phyloP scores from a whole-genome alignment of 2,113 vertebrate species.

The Pionites leucogaster region DNA sequence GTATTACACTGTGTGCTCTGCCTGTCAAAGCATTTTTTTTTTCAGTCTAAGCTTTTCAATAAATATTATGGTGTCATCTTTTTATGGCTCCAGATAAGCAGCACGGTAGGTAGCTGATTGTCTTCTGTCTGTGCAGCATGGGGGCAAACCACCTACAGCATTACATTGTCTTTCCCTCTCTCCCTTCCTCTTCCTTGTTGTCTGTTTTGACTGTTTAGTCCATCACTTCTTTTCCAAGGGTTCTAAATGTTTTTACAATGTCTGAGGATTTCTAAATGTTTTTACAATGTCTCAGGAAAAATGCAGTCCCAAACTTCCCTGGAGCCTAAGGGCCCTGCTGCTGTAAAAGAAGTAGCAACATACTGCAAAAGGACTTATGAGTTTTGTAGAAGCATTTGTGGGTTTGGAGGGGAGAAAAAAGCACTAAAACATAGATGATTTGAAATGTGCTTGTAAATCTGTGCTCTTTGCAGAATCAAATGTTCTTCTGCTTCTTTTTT shows the following conservation, averaged over 20 bases:
- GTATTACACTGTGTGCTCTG: fast-evolving
- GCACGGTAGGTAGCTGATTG: not conserved
- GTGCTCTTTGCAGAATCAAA: not conserved
- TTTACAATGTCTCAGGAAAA: not conserved
- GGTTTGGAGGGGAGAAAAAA: not conserved
- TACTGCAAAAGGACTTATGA: not conserved
- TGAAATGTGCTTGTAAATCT: not conserved
- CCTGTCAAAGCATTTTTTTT: not conserved
- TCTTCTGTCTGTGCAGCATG: not conserved
- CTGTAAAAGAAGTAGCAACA: slow-evolving; percentile 4
- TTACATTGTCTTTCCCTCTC: not conserved
- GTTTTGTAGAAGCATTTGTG: slow-evolving; percentile 1
- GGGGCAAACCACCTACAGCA: not conserved
- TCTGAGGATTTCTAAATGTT: not conserved
- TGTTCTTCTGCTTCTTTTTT: not conserved
- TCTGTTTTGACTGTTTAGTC: not conserved
- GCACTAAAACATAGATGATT: not conserved
- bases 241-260: not conserved
- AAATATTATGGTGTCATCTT: not conserved
- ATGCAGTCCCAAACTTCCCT: fast-evolving
- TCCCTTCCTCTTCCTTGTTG: not conserved
- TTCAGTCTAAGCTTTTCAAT: not conserved
- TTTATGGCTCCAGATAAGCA: not conserved
- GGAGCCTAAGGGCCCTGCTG: not conserved
- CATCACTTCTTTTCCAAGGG: not conserved